Conservation (phyloP, 2,113 vertebrate genomes). For the Malurus elegans region DNA sequence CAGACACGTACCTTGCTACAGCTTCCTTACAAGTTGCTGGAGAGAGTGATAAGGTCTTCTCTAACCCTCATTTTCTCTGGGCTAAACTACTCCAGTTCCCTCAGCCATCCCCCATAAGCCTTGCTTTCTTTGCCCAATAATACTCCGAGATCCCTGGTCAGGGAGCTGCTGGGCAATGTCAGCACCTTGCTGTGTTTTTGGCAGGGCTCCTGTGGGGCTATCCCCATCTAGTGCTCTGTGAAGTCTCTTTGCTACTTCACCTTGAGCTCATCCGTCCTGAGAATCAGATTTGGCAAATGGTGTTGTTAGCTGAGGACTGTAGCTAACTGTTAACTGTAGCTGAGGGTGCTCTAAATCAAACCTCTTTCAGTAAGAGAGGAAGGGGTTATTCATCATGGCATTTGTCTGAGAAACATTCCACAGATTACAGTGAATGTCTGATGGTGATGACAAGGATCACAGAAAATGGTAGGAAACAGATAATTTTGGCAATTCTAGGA, state of each 20-base stretch:
- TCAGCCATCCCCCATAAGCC: neutral
- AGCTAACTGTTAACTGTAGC: too few relatives aligned
- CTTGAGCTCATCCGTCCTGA: neutral
- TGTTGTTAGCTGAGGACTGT: neutral
- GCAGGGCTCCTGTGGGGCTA: neutral
- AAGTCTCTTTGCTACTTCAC: neutral
- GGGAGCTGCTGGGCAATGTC: neutral
- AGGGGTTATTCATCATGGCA: neutral
- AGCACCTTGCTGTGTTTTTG: neutral
- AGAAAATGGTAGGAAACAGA: neutral
- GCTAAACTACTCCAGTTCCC: neutral
- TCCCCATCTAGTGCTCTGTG: neutral
- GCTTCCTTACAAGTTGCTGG: neutral
- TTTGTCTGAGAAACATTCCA: neutral
- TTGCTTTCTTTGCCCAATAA: neutral
- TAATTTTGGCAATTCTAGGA: neutral
- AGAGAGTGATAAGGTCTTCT: neutral
- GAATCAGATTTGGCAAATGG: neutral
- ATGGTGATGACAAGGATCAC: neutral
- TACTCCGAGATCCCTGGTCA: neutral
- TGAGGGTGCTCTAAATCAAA: neutral
- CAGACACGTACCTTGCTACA: neutral
- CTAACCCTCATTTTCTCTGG: neutral
- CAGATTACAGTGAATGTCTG: fast-evolving
- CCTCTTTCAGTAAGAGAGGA: neutral